Conservation (phyloP, 2,888 invertebrate genomes). For the Amblyjoppa proteus region DNA sequence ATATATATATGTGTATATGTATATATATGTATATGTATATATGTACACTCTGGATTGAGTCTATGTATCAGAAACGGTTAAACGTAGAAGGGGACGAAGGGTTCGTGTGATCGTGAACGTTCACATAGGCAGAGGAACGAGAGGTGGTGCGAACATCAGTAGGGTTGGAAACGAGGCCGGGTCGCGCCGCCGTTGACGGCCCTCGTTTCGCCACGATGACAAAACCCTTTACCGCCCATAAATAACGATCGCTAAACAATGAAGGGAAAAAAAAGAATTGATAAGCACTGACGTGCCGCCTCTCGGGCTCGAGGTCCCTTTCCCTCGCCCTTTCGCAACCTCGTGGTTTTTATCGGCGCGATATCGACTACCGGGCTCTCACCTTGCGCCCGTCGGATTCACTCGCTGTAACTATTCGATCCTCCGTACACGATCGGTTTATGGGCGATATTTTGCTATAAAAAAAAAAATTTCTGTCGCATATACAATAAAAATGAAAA, state of each 20-base stretch:
- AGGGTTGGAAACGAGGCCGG: conserved; percentile 43
- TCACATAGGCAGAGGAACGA: not conserved
- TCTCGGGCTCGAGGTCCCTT: not conserved
- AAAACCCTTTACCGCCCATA: conserved; percentile 61
- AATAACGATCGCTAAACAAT: conserved; percentile 66
- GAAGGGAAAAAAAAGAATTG: conserved; percentile 46
- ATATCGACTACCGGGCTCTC: conserved; percentile 44
- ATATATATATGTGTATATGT: not conserved
- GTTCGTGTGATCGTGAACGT: conserved; percentile 30
- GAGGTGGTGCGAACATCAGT: conserved; percentile 35
- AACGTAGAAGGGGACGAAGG: conserved; percentile 40
- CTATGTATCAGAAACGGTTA: conserved; percentile 36
- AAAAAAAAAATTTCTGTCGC: not conserved
- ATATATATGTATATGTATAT: conserved; percentile 7
- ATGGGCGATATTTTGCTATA: not conserved
- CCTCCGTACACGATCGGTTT: not conserved
- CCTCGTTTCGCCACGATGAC: conserved; percentile 52
- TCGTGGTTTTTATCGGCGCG: conserved; percentile 45
- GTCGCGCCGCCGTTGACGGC: conserved; percentile 22
- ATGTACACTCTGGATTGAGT: not conserved
- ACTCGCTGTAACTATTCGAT: not conserved
- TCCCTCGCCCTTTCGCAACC: not conserved
- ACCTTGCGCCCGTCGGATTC: conserved; percentile 13
- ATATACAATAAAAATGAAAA: too few relatives aligned
- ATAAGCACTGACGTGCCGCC: conserved; percentile 48